Base-by-base conservation (phyloP, 2,113 vertebrate species). In the Myodes glareolus region DNA sequence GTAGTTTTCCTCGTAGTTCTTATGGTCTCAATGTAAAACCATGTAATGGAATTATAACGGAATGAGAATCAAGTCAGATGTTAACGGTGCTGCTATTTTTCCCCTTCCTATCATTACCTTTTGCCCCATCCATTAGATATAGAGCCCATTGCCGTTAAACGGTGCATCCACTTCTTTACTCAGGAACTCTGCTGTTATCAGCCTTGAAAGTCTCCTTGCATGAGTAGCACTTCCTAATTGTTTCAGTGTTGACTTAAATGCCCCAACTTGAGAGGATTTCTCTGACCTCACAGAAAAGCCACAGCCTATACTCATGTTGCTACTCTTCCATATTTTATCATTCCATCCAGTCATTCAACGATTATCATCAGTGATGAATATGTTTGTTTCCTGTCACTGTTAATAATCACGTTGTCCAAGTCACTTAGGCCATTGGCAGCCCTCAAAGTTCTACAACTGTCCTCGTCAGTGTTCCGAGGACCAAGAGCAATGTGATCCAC, bases 21-120 rank as follows among this genome's bases (percentile, higher is more conserved):
- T 29, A 0, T 11, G 10, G 10, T n/a, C 31, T 1, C 89, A 68
- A 27, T 61, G 84, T 33, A 42, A 63, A 89, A 91, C 1, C 21
- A 25, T 1, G 9, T 17, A n/a, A 55, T 29, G 88, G 1, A 1
- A 14, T 50, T 17, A 45, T 36, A 9, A 61, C 6, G 75, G 19
- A 88, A 45, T 78, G 45, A n/a, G 17, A 94, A 45, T 68, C 55
- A 84, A 90, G 81, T 5, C 55, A 73, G 36, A 68, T n/a, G 7
- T 17, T 67, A 5, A 61, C 45, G 25, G 0, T 31, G 3, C n/a
- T 14, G 0, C 7, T 50, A 13, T 4, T 0, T 63, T 85, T 16
- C 12, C 39, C 4, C 6, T 39, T 55, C 3, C 4, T 3, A 1
- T 25, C 25, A 25, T 58, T 67, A 12, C 31, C 27, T 8, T 50